Conservation (phyloP, 2,797 vertebrate genomes). For the Monodelphis domestica region DNA sequence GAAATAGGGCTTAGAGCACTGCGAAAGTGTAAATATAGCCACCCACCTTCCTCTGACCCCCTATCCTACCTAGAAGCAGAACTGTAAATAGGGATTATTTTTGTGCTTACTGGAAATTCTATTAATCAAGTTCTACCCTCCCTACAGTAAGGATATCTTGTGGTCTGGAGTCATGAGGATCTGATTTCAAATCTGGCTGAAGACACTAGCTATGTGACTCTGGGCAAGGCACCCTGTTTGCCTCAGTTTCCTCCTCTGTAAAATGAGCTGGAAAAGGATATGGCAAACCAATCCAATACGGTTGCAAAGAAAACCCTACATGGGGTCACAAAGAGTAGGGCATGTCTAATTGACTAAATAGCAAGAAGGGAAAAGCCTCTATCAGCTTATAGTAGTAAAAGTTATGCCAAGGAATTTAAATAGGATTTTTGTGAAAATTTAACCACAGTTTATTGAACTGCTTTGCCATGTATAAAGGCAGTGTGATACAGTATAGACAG, state of each 20-base stretch:
- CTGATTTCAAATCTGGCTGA: too few relatives aligned
- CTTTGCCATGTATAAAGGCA: neutral
- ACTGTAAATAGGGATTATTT: neutral
- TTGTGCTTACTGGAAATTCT: neutral
- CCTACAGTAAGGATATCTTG: neutral
- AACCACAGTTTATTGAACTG: neutral
- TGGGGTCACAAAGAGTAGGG: too few relatives aligned
- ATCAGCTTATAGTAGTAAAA: neutral
- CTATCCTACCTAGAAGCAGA: fast-evolving
- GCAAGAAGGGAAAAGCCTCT: neutral
- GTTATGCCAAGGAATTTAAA: neutral
- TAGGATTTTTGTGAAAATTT: neutral
- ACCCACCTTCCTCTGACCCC: neutral
- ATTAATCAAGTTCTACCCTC: neutral
- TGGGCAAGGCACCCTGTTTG: too few relatives aligned
- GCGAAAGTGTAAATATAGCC: neutral
- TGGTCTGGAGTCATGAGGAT: too few relatives aligned
- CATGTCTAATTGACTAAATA: too few relatives aligned
- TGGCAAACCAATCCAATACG: too few relatives aligned
- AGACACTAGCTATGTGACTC: too few relatives aligned
- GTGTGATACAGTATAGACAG: neutral
- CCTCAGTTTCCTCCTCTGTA: too few relatives aligned
- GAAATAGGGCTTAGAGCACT: neutral
- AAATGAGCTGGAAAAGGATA: too few relatives aligned
- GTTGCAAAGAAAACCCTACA: too few relatives aligned